Evolutionary conservation across 2,113 vertebrate species (phyloP), one percentile per base, ranked within the genome.

Genomic region (Marmota monax): DNA sequence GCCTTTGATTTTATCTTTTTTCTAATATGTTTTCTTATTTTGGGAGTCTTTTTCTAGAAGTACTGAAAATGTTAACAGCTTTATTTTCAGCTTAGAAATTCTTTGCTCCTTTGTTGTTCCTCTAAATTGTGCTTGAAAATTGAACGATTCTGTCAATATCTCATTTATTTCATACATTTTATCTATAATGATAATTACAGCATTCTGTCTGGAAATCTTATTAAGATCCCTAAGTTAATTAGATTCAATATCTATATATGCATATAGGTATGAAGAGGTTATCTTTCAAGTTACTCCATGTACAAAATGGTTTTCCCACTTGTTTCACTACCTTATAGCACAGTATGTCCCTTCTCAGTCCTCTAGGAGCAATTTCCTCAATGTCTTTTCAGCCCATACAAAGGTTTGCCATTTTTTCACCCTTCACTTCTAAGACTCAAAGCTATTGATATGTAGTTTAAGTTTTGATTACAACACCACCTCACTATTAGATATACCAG

Each of bases 121-220:
- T 82, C 22, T 39, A 58, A 67, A 37, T 37, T 51, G 39, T 84
- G 13, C 39, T 72, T 79, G 39, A 14, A 72, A 91, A 79, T 22
- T 72, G 6, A 78, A 32, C 39, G 61, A 3, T 11, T 95, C 32
- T 76, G 37, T 84, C 29, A 37, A 48, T 70, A 84, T 37, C 51
- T 69, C 23, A 6, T 90, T 37, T 82, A 37, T 91, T 10, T 56
- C 65, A 42, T 45, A 7, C 27, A 45, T 32, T 16, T 39, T 69
- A 70, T 58, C n/a, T 67, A 72, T 61, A 22, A 5, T 74, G 69
- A 53, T 37, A 65, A 17, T 74, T 83, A 74, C 4, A 65, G 20
- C 18, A 53, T 82, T 88, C 92, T 65, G 42, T 53, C 77, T 94
- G 18, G 42, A 65, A 94, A 65, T 83, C 32, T 73, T 80, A 87